Percentiles rank a stretch among this genome's conserved stretches.
These are phyloP conservation scores for Cosmia pyralina DNA, from an alignment of 2,888 invertebrate species.

Conservation along the genomic window DNA sequence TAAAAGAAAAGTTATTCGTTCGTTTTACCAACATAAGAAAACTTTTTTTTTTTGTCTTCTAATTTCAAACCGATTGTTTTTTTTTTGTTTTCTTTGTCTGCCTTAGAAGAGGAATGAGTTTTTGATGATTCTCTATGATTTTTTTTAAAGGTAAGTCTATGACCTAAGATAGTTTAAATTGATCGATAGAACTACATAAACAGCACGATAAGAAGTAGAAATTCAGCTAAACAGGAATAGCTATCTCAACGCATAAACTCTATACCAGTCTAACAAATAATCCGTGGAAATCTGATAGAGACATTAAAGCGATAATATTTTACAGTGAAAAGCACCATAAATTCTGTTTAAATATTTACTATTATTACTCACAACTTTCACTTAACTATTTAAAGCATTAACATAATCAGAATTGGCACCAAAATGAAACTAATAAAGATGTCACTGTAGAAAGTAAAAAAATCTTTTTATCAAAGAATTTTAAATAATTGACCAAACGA, in stretches of 20 bases:
- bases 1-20: not conserved
- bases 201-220: constrained; percentile 68
- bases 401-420: constrained; percentile 86
- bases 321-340: constrained; percentile 85
- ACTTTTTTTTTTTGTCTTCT: not conserved
- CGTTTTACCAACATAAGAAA: constrained; percentile 15
- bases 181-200: constrained; percentile 69
- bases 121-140: constrained; percentile 34
- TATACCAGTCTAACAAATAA: constrained; percentile 56
- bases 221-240: constrained; percentile 67
- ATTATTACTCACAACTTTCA: constrained; percentile 85
- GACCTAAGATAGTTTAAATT: constrained; percentile 64
- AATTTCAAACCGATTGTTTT: constrained; percentile 8
- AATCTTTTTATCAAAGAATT: not conserved
- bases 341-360: constrained; percentile 79
- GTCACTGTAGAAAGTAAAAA: constrained; percentile 57
- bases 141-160: constrained; percentile 46
- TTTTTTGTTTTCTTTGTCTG: not conserved
- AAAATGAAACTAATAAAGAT: constrained; percentile 74
- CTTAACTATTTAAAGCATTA: constrained; percentile 87
- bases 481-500: constrained; percentile 29
- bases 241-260: constrained; percentile 58
- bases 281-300: constrained; percentile 48
- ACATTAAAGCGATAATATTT: constrained; percentile 64
- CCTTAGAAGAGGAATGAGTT: constrained; percentile 34